Base-by-base conservation (phyloP, 1,140 invertebrate species). In the Choristoneura fumiferana region DNA sequence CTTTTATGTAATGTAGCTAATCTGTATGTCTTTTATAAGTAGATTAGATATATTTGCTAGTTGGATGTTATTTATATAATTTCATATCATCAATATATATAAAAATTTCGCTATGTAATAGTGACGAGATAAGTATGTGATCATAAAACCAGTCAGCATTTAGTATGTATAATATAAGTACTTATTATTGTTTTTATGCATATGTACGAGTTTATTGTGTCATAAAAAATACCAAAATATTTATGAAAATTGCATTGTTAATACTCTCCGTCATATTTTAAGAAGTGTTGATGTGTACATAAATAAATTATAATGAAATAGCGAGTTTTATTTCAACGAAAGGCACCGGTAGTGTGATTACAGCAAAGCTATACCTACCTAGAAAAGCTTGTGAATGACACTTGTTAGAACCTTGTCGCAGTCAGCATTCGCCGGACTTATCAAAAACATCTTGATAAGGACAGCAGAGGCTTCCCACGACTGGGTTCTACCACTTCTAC, bases 231-330 rank as follows among this genome's bases (percentile, higher is more conserved):
- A 49, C 17, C 17, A 43, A 43, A 43, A 53, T 57, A 29, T 57
- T 53, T 53, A 52, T 62, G 35, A 56, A 45, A 57, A 61, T 59
- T 61, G 55, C 49, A 67, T 60, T 63, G 61, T 71, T 75, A 65
- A 68, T 67, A 71, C 57, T 62, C 43, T 65, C 53, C 54, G 60
- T 52, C n/a, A n/a, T 39, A 58, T 58, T 58, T 52, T 70, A 72
- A 62, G 71, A 76, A 69, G 58, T 69, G 71, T 76, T 76, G 69
- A 71, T 73, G 70, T 71, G 73, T 71, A 71, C 57, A 73, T 73
- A 76, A 76, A 67, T 36, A 58, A 67, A 65, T 54, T 63, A 62
- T 68, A 62, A 33, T 15, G 12, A 29, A 49, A 37, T 5, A 29
- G 8, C 10, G 43, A n/a, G 1, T 49, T 49, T 49, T 6, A 49